Percentiles rank a stretch among this genome's conserved stretches.
These are phyloP conservation scores for Holotrichia oblita DNA, from an alignment of 1,140 invertebrate genomes.

Conservation along the genomic window DNA sequence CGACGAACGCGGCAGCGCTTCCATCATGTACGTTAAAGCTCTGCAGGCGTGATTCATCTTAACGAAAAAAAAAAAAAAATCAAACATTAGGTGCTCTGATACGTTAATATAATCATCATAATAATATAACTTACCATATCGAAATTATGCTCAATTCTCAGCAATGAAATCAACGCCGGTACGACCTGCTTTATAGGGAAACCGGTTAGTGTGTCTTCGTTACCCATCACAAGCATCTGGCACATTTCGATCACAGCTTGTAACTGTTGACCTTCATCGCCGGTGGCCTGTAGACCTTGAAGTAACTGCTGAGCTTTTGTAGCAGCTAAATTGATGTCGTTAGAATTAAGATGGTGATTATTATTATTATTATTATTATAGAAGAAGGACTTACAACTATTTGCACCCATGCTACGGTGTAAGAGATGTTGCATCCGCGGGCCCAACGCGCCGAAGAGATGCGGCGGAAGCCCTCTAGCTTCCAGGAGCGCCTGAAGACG, in stretches of 20 bases:
- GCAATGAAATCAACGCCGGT: conserved; percentile 87
- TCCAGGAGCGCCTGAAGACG: conserved; percentile 90
- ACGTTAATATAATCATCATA: too few relatives aligned
- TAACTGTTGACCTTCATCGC: conserved; percentile 96
- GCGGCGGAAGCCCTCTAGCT: conserved; percentile 92
- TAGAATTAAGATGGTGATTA: background rate
- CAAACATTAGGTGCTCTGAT: too few relatives aligned
- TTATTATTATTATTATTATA: background rate
- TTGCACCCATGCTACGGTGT: conserved; percentile 90
- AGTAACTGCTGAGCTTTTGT: conserved; percentile 95
- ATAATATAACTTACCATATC: conserved; percentile 80
- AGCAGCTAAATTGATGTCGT: conserved; percentile 66
- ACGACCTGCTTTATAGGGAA: conserved; percentile 98
- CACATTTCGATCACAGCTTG: conserved; percentile 99
- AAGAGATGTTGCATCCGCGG: conserved; percentile 97
- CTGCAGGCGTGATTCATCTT: conserved; percentile 99
- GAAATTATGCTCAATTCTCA: conserved; percentile 97
- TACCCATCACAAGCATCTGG: conserved; percentile 98
- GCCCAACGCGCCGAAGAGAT: conserved; percentile 93
- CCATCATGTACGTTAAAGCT: conserved; percentile 99
- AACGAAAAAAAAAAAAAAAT: too few relatives aligned
- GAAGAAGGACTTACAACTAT: conserved; percentile 69
- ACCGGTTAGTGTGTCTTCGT: conserved; percentile 97
- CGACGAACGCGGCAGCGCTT: conserved; percentile 95
- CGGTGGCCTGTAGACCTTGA: conserved; percentile 90